Conservation (phyloP, 2,888 invertebrate genomes). For the Tipula vernalis region DNA sequence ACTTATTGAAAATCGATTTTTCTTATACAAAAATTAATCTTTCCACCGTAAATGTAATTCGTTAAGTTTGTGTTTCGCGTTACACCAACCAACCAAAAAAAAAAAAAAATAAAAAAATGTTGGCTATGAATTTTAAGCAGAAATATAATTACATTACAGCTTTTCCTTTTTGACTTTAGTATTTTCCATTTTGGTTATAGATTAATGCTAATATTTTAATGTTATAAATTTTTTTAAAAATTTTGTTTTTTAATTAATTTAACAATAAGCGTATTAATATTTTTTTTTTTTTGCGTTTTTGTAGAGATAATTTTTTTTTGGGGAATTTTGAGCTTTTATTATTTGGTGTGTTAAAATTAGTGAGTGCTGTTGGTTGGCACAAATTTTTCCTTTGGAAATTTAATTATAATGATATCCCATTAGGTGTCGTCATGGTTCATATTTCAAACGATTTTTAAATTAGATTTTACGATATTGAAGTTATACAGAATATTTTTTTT, state of each 20-base stretch:
- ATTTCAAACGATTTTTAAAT: background rate
- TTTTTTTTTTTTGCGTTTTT: background rate
- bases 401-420: background rate
- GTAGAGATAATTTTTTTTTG: background rate
- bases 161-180: background rate
- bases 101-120: background rate
- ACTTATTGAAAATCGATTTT: conserved; percentile 4
- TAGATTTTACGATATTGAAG: background rate
- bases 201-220: background rate
- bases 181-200: background rate
- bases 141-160: background rate
- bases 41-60: background rate
- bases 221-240: background rate
- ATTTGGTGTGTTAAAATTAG: background rate
- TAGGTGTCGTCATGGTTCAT: background rate
- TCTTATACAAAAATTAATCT: background rate
- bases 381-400: background rate
- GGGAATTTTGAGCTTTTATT: background rate
- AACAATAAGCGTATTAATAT: background rate
- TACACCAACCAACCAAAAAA: background rate
- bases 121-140: background rate
- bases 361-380: background rate
- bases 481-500: too few relatives aligned
- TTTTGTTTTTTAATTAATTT: background rate
- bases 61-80: background rate